These are phyloP conservation scores for Toxotes chatareus DNA, from an alignment of 2,113 vertebrate species.

Conservation along the genomic window DNA sequence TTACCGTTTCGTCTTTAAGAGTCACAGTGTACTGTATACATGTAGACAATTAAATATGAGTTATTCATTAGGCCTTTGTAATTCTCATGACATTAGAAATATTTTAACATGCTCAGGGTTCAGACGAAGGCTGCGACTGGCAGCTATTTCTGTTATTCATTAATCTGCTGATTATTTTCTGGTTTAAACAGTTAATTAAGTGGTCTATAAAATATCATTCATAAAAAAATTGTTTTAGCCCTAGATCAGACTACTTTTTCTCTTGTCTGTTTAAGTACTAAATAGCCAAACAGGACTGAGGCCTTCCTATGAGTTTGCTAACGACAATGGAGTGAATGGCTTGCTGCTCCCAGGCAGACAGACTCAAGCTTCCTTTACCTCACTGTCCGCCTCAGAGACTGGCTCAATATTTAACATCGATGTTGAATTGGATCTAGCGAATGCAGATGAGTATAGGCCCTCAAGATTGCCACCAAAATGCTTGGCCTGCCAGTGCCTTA, in stretches of 20 bases:
- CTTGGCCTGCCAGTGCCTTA: conserved; percentile 73
- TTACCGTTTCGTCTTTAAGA: neutral
- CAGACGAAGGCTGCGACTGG: neutral
- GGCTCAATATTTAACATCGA: conserved; percentile 63
- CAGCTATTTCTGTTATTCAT: conserved; percentile 1
- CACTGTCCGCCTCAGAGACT: conserved; percentile 38
- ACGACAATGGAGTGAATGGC: conserved; percentile 16
- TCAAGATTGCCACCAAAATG: conserved; percentile 75
- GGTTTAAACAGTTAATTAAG: neutral
- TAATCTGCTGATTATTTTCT: neutral
- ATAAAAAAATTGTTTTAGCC: neutral
- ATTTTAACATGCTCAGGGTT: conserved; percentile 14
- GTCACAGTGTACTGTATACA: neutral
- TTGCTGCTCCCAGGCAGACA: neutral
- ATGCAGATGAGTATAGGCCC: conserved; percentile 71
- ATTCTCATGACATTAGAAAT: neutral
- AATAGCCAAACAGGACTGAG: neutral
- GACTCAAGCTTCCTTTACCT: conserved; percentile 30
- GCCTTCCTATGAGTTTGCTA: neutral
- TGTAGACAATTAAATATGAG: conserved; percentile 5
- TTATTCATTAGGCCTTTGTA: neutral
- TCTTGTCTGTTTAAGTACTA: neutral
- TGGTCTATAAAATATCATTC: neutral
- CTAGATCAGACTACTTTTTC: neutral
- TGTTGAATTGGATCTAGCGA: conserved; percentile 45